Evolutionary conservation across 1,140 invertebrate genomes (phyloP).

Genomic region (Diplogasteroides magnus): DNA sequence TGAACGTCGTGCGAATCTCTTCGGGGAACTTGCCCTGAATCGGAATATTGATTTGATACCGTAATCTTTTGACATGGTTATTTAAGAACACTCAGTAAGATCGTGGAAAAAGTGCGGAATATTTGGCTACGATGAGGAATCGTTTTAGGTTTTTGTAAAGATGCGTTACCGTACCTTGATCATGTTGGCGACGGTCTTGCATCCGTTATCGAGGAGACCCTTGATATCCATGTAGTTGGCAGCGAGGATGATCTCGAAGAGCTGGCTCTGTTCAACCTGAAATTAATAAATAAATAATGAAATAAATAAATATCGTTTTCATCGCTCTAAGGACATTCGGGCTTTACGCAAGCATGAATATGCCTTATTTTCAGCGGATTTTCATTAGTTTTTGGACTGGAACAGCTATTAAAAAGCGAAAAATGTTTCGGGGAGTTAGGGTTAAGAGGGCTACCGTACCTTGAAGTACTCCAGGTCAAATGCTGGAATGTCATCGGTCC

Average conservation of each 20-base stretch:
- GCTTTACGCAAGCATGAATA: neutral
- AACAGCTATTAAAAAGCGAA: neutral
- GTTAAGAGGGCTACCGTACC: neutral
- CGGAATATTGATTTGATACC: no score
- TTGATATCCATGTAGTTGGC: neutral
- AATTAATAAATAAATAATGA: neutral
- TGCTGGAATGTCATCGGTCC: neutral
- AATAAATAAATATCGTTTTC: neutral
- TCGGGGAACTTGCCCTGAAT: neutral
- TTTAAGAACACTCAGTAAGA: no score
- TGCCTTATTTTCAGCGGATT: no score
- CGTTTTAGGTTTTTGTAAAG: no score
- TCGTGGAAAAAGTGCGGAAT: no score
- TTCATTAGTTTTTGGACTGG: neutral
- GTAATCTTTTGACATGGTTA: no score
- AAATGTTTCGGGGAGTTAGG: neutral
- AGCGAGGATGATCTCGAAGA: neutral
- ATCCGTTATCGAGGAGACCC: neutral
- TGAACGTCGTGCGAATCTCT: neutral
- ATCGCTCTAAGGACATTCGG: neutral
- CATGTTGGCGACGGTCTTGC: neutral
- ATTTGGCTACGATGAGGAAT: no score
- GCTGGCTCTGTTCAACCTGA: neutral
- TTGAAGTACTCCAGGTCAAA: neutral
- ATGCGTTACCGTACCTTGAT: neutral